A percentile compares a stretch with the other conserved stretches of the same genome.
phyloP scores from a whole-genome alignment of 2,113 vertebrate genomes.

The Eidolon helvum region DNA sequence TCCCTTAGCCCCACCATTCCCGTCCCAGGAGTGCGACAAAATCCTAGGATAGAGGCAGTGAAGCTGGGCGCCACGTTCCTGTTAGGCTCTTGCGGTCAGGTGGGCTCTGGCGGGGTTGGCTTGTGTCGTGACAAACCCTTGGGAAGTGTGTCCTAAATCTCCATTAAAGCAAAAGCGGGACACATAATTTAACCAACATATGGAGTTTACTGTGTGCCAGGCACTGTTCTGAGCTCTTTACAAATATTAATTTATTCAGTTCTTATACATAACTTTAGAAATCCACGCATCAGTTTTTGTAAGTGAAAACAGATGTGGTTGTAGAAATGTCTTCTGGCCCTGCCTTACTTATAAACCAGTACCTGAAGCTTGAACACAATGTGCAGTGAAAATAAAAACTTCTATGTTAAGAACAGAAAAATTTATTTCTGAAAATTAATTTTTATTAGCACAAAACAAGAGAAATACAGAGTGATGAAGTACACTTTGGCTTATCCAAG shows the following conservation, averaged over 20 bases:
- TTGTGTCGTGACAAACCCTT: background rate
- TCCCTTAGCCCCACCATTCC: background rate
- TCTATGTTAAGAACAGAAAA: background rate
- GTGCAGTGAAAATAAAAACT: background rate
- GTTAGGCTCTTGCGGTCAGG: background rate
- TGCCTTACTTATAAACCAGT: background rate
- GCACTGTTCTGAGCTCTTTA: background rate
- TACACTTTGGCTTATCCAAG: background rate
- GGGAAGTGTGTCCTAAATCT: background rate
- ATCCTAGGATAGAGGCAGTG: background rate
- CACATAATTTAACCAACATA: background rate
- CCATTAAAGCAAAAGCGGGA: background rate
- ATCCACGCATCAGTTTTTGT: background rate
- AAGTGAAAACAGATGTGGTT: background rate
- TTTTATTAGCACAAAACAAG: slow-evolving; percentile 27
- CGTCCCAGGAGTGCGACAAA: background rate
- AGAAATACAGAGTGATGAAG: background rate
- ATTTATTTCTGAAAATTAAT: slow-evolving; percentile 6
- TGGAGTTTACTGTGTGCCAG: background rate
- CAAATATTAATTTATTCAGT: background rate
- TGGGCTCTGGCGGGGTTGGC: background rate
- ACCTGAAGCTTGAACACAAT: background rate
- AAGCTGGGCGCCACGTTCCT: background rate
- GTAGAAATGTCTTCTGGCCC: background rate
- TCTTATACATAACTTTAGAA: background rate